Evolutionary conservation across 2,797 vertebrate species (phyloP), one percentile per base, ranked within the genome.

Genomic region (Platalea minor): DNA sequence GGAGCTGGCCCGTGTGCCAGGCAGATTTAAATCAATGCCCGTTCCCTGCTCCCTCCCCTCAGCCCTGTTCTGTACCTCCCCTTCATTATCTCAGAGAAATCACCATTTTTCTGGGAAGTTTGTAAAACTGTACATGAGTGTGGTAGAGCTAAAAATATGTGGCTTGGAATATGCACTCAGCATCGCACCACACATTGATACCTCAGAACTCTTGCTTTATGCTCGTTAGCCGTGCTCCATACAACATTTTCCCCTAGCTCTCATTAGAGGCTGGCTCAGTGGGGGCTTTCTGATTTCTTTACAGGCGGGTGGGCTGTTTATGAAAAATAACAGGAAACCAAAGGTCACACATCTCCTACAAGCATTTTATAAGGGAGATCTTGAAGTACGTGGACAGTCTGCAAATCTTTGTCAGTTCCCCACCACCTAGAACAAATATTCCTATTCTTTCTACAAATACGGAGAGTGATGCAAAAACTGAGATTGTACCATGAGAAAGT

Each of bases 11-110:
- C 29, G 69, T 73, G 88, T 96, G 96, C 97, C 95, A 91, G 94
- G 93, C 92, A 96, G 92, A 96, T 97, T 93, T 94, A 95, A 96
- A 97, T 96, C 97, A 93, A 76, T 73, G 77, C 91, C 94, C 87
- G 12, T 65, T 70, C 78, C 83, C 76, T 76, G 85, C 95, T 92
- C 86, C 82, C 87, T 94, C 81, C 87, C 89, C 85, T 91, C 60
- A 37, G 91, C 75, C 82, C 65, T 26, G 6, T 33, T 53, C 73
- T 37, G 75, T 17, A 53, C 75, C 93, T 92, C 91, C 84, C 92
- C 91, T 90, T 83, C 85, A 53, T 85, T 85, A 91, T 89, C 91
- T 64, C 37, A 3, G 61, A 51, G 45, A 89, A 91, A 88, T 83
- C 57, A 31, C 35, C 64, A 56, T 88, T 93, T 91, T 89, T 89